Base-by-base conservation (phyloP, 2,797 vertebrate genomes). In the Echiichthys vipera region DNA sequence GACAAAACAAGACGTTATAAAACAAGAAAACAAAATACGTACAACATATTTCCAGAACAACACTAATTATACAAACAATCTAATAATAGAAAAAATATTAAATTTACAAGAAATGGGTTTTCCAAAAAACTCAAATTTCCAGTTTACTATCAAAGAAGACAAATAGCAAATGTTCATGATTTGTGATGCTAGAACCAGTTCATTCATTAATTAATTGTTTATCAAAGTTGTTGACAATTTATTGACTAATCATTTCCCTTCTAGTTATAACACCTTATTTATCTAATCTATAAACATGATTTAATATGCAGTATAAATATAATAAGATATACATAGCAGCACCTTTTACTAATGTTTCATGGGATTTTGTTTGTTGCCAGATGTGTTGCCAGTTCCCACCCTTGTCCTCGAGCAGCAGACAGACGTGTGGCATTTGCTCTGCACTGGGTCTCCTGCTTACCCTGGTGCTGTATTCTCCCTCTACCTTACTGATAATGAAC, bases 391-490 rank as follows among this genome's bases (percentile, higher is more conserved):
- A 0, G 51, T 10, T 0, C 92, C 92, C 4, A 87, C 66, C 49
- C 89, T 94, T 0, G 32, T 80, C 17, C 77, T 93, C 39, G 71
- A 89, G 66, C 87, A 87, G 68, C 73, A 78, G 46, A 67, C 74
- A 6, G 84, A 77, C 1, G 85, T 87, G 53, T 88, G 86, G 84
- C 78, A 75, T 40, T 50, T 95, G 61, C 47, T 86, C 63, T 95
- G 95, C 70, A 72, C 51, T 0, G 94, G 94, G 0, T 94, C 93
- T 3, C 62, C 93, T 13, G 77, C 90, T 0, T 94, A 93, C 78
- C 94, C 93, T 0, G 86, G 89, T 0, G 91, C 91, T 10, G 14
- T 59, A 14, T 95, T 94, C 81, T 87, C 69, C 12, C 90, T 95
- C 57, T 92, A 89, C 70, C 65, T 71, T 27, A 73, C 22, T 58